Conservation (phyloP, 2,113 vertebrate genomes). For the Arothron firmamentum region DNA sequence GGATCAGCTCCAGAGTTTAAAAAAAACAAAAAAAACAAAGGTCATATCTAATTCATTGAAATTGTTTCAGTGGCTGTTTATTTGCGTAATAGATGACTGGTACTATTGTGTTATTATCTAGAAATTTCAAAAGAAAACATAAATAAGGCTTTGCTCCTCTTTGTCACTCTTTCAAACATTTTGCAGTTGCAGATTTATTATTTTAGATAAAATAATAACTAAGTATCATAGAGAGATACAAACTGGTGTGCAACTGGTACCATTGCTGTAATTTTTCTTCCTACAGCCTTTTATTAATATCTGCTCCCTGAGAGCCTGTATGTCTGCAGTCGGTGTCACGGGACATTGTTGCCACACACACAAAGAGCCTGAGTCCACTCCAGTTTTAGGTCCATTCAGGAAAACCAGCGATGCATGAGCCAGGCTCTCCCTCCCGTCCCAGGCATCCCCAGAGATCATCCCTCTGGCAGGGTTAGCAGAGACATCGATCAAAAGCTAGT, state of each 20-base stretch:
- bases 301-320: conserved; percentile 43
- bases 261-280: conserved; percentile 15
- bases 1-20: too few relatives aligned
- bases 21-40: too few relatives aligned
- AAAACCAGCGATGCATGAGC: conserved; percentile 53
- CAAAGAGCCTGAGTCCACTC: conserved; percentile 63
- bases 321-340: conserved; percentile 59
- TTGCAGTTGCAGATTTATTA: background rate
- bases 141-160: background rate
- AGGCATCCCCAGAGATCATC: conserved; percentile 34
- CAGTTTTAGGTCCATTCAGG: conserved; percentile 61
- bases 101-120: too few relatives aligned
- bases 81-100: too few relatives aligned
- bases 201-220: too few relatives aligned
- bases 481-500: conserved; percentile 54
- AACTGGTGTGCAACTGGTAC: background rate
- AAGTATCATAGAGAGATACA: background rate
- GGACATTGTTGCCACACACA: conserved; percentile 64
- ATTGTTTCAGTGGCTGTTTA: too few relatives aligned
- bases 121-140: background rate
- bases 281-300: conserved; percentile 26
- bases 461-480: conserved; percentile 43
- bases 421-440: conserved; percentile 49
- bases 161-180: background rate
- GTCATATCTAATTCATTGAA: too few relatives aligned